These are phyloP conservation scores for Liopterus haemorrhoidalis DNA, from an alignment of 2,888 invertebrate genomes.

Conservation along the genomic window DNA sequence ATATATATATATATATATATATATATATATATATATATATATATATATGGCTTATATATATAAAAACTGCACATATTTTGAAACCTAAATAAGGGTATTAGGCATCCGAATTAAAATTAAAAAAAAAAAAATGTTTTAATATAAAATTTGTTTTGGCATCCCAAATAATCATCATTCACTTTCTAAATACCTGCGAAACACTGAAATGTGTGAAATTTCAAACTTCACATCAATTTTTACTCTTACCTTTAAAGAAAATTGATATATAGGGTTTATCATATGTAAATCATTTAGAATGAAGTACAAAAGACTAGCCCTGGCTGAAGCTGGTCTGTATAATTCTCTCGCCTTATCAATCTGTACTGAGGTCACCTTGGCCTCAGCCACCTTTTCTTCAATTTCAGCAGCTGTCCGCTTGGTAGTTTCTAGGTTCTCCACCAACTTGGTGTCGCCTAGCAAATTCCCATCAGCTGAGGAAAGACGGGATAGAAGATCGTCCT, in stretches of 20 bases:
- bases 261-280: conserved; percentile 94
- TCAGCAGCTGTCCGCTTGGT: conserved; percentile 94
- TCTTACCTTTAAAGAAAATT: conserved; percentile 86
- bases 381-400: conserved; percentile 86
- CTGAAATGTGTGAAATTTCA: too few relatives aligned
- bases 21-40: conserved; percentile 2
- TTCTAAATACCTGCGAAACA: too few relatives aligned
- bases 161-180: too few relatives aligned
- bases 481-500: conserved; percentile 86
- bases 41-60: too few relatives aligned
- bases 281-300: conserved; percentile 93
- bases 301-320: conserved; percentile 86
- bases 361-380: conserved; percentile 85
- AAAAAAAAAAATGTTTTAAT: too few relatives aligned
- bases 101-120: too few relatives aligned
- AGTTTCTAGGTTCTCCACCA: conserved; percentile 93
- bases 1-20: background rate
- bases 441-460: conserved; percentile 86
- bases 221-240: too few relatives aligned
- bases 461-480: conserved; percentile 89
- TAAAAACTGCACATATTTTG: too few relatives aligned
- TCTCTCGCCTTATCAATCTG: conserved; percentile 93
- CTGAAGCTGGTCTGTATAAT: conserved; percentile 80
- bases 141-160: too few relatives aligned
- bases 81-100: too few relatives aligned